phyloP scores from a whole-genome alignment of 1,140 invertebrate genomes.

The Tenebrio molitor region DNA sequence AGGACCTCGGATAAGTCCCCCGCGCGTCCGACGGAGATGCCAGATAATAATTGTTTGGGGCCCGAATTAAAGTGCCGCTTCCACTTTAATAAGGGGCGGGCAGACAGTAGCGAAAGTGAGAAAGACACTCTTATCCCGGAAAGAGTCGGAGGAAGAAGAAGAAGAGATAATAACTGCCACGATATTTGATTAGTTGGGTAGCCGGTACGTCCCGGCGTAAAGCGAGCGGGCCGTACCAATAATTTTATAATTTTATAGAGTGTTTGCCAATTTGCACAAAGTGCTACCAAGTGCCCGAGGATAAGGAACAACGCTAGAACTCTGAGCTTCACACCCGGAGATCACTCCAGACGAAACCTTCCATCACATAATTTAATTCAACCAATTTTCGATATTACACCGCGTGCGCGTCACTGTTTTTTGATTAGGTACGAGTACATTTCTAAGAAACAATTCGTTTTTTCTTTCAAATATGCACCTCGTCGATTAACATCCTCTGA shows the following conservation, averaged over 20 bases:
- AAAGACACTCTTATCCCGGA: constrained; percentile 10
- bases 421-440: no score
- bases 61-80: constrained; percentile 64
- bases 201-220: constrained; percentile 50
- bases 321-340: no score
- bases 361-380: no score
- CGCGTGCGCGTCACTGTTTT: no score
- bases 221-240: constrained; percentile 22
- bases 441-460: no score
- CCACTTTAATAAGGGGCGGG: constrained; percentile 65
- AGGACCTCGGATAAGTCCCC: neutral
- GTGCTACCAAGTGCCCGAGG: neutral
- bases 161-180: constrained; percentile 56
- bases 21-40: constrained; percentile 6
- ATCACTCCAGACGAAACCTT: no score
- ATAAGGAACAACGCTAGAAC: no score
- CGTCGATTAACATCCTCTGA: no score
- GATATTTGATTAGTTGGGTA: constrained; percentile 64
- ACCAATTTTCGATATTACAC: no score
- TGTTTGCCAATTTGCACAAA: constrained; percentile 11
- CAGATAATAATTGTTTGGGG: constrained; percentile 63
- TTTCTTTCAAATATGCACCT: no score
- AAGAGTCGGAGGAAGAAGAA: constrained; percentile 51
- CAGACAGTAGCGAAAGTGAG: constrained; percentile 60
- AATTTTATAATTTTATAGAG: constrained; percentile 41